Evolutionary conservation across 2,888 invertebrate species (phyloP), one percentile per base, ranked within the genome.

Genomic region (Hymenopus coronatus): DNA sequence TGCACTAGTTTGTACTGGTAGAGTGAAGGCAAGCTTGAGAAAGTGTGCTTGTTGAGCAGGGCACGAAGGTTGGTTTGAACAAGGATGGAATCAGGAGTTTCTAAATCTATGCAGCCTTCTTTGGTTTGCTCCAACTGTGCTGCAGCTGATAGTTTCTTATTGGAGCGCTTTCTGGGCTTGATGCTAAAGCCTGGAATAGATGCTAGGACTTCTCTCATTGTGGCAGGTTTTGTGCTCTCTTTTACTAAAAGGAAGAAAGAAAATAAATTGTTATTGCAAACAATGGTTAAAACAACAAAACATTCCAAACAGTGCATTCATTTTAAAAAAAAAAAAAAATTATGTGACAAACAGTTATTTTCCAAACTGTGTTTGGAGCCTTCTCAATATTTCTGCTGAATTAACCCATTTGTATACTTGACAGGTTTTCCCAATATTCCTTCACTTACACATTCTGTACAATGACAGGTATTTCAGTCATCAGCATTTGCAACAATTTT

Each of bases 61-160:
- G 97, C 96, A 92, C 98, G 95, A 91, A 99, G 95, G 94, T 98
- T 98, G 85, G 98, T 98, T 92, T 97, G 97, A 88, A 98, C 97
- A 92, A 99, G 95, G 92, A 99, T 98, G 88, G 99, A 99, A 92
- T 98, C 98, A 28, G 99, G 98, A 83, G 98, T 98, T 94, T 98
- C 98, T 92, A 99, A 94, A 94, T 99, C 99, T 91, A 99, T 97
- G 93, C 97, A 97, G 88, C 98, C 98, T 94, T 98, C 98, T 93
- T 97, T 97, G 83, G 97, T 97, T 94, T 98, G 97, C 92, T 98
- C 98, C 91, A 98, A 94, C 94, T 98, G 98, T 91, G 98, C 98
- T 84, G 98, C 98, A 90, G 97, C 97, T 82, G 98, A 98, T 91
- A 98, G 93, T 93, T 97, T 97, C 92, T 98, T 97, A 90, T 96